Base-by-base conservation (phyloP, 1,140 invertebrate species). In the Fopius arisanus region DNA sequence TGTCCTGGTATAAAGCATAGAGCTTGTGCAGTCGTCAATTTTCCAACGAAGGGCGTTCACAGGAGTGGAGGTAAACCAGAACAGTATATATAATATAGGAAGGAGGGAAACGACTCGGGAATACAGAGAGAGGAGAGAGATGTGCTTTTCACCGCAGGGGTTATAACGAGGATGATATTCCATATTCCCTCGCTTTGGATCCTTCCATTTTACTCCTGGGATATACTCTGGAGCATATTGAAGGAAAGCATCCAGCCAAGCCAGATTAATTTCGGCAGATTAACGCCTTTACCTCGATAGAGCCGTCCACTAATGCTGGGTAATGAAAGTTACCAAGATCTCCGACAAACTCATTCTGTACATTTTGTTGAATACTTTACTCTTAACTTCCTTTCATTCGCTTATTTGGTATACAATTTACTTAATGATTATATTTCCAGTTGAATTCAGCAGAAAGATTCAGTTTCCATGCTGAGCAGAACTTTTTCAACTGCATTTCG, bases 211-310 rank as follows among this genome's bases (percentile, higher is more conserved):
- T 9, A 33, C 33, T 51, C 37, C 48, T 65, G 33, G 59, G 26
- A 26, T 65, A 23, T 62, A 23, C 40, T 72, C 62, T 67, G 33
- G 73, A 16, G 73, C 73, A 76, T 78, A 78, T 78, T 78, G 77
- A 78, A 73, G 70, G 51, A 77, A 78, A 75, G 77, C 75, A 78
- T 74, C 75, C 72, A 40, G 77, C 75, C 70, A 65, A 76, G 75
- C 70, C 72, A 68, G 75, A 78, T 78, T 78, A 78, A 76, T 78
- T 78, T 75, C 77, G 75, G 67, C 75, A 76, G 77, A 78, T 78
- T 76, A 78, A 76, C 77, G 75, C 77, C 77, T 78, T 76, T 76
- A 75, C 77, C 71, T 62, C 33, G 66, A 66, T 72, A 48, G 65
- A 69, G 72, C 72, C 48, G 73, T 72, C 31, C 68, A 72, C 74